Conservation (phyloP, 2,888 invertebrate species). For the Metallyticus violacea region DNA sequence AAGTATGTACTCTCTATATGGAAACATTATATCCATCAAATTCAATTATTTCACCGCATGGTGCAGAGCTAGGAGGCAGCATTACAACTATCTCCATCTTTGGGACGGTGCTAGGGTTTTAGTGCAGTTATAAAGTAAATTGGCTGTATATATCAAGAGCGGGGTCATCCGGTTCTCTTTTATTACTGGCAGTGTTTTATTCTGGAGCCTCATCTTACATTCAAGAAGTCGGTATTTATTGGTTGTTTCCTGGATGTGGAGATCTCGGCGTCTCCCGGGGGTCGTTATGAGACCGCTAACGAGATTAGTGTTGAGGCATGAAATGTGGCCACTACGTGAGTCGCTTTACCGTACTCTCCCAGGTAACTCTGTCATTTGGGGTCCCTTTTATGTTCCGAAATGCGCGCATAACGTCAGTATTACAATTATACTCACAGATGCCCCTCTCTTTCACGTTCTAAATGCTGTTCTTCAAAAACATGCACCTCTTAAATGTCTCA, state of each 20-base stretch:
- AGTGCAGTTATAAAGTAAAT: not conserved
- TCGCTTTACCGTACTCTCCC: not conserved
- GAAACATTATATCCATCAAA: not conserved
- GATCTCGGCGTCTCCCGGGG: no score
- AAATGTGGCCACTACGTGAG: not conserved
- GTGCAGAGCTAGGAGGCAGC: not conserved
- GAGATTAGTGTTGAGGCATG: not conserved
- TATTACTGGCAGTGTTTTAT: not conserved
- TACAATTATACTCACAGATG: not conserved
- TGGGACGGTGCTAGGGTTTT: no score
- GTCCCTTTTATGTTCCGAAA: not conserved
- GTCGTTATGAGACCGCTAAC: not conserved
- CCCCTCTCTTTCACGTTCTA: no score
- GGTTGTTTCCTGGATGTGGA: not conserved
- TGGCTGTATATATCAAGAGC: not conserved
- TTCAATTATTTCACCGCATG: not conserved
- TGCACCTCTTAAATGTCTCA: no score
- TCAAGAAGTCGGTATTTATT: not conserved
- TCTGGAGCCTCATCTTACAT: not conserved
- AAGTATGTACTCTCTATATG: not conserved
- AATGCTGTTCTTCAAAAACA: no score
- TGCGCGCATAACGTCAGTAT: not conserved
- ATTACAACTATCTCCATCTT: no score
- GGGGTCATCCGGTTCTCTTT: not conserved
- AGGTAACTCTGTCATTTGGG: not conserved